Evolutionary conservation across 2,888 invertebrate species (phyloP), one percentile per base, ranked within the genome.

Genomic region (Lasiommata megera): DNA sequence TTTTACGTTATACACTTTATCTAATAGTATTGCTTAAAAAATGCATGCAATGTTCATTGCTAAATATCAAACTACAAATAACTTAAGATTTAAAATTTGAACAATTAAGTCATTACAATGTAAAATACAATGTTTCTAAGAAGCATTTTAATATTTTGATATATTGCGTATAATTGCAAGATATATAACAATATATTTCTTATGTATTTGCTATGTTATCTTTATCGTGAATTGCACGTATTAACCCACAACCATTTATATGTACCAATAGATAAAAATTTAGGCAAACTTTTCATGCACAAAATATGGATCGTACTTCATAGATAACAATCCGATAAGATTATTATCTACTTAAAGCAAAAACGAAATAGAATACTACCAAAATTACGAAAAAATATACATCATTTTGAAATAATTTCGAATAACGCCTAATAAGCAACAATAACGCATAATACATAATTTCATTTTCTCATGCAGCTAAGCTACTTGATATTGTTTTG

Each of bases 401-500:
- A 17, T 40, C 14, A 2, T 31, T 29, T 12, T 9, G 0, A 23
- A 18, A 43, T 8, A 17, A 51, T 46, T 50, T 63, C 61, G 36
- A 63, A 64, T 61, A 55, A 57, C 56, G 50, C 17, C 41, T 41
- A 44, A 50, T 53, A 58, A 54, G 53, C 59, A 60, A 57, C 47
- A 38, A 37, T 34, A 50, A 55, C 36, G 52, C 44, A 52, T 36
- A 54, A 53, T 43, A 34, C 23, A 23, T 23, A 23, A 23, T 23
- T 54, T 28, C 16, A 46, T 56, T 51, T 62, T 61, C 57, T 47
- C 62, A 62, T 64, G 64, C 64, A 41, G n/a, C 23, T 52, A 52
- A 58, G 51, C 58, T 59, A 65, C 58, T 58, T 43, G 57, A 62
- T 59, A 59, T 69, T 53, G 17, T 46, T 16, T 50, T 50, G 54